Conservation (phyloP, 2,888 invertebrate genomes). For the Drosophila cracens region DNA sequence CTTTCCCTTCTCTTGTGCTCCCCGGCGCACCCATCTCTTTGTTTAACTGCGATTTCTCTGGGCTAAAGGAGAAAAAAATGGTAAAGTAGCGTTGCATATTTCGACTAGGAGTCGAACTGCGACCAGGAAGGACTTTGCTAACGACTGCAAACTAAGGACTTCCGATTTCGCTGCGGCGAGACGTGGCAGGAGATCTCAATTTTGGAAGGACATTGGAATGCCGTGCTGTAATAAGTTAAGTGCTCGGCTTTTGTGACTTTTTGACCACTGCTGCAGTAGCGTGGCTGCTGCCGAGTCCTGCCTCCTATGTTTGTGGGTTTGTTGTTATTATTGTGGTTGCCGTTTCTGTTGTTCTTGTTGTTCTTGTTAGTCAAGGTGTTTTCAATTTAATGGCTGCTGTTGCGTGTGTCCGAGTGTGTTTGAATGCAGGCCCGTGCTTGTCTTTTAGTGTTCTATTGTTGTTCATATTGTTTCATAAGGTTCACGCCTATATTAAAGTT, state of each 20-base stretch:
- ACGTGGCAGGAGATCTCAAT: conserved; percentile 26
- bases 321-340: background rate
- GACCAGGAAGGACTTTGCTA: conserved; percentile 30
- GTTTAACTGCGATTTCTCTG: conserved; percentile 29
- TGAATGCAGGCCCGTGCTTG: conserved; percentile 73
- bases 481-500: conserved; percentile 79
- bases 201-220: conserved; percentile 63
- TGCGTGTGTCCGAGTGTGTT: conserved; percentile 21
- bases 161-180: conserved; percentile 51
- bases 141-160: conserved; percentile 75
- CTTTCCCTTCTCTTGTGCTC: background rate
- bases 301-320: conserved; percentile 1
- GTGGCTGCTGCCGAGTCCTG: conserved; percentile 18
- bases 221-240: conserved; percentile 81
- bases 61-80: conserved; percentile 6
- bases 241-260: conserved; percentile 76
- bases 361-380: conserved; percentile 64
- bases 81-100: conserved; percentile 66
- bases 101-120: conserved; percentile 39
- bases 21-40: background rate
- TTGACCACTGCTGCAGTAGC: conserved; percentile 59
- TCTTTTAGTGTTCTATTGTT: conserved; percentile 57
- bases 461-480: conserved; percentile 63
- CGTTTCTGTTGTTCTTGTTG: conserved; percentile 10
- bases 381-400: conserved; percentile 67